Evolutionary conservation across 2,797 vertebrate genomes (phyloP), one percentile per base, ranked within the genome.

Genomic region (Gymnodraco acuticeps): DNA sequence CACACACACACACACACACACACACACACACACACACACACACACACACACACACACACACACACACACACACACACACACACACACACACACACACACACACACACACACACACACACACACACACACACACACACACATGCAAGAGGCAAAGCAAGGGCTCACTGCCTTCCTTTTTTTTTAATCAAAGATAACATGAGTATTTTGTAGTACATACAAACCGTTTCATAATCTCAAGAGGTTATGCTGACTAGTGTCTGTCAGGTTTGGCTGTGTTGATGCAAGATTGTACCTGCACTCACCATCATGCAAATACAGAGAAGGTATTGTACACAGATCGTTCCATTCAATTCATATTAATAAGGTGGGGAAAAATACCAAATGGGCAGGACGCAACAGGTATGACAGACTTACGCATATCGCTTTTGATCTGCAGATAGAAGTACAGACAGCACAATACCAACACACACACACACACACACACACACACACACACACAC

Each of bases 331-430:
- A 0, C 1, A 31, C 31, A 63, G 16, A 46, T 12, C n/a, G 55
- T 75, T 72, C 55, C 66, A 51, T 33, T n/a, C 13, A 41, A 60
- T 87, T 74, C 33, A 51, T 15, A 19, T 23, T 66, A 41, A 56
- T 23, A 31, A 82, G 33, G 69, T 54, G 14, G 20, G 58, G 31
- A 11, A 47, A 31, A 73, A 33, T 65, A n/a, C 64, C 15, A 64
- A 55, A 43, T 50, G 41, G 75, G 65, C 78, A 87, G 78, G 75
- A 89, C 70, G 73, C 75, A 81, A 80, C 69, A 80, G 73, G 75
- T 55, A 88, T 0, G 11, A 41, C 14, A 64, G 27, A 48, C 27
- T 65, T 73, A 70, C 56, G 52, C 64, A 77, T 69, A 23, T 38
- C 38, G 47, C 38, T 19, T 16, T 42, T 16, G 46, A 2, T 55